Evolutionary conservation across 2,888 invertebrate genomes (phyloP), one percentile per base, ranked within the genome.

Genomic region (Drosophila kambysellisi): DNA sequence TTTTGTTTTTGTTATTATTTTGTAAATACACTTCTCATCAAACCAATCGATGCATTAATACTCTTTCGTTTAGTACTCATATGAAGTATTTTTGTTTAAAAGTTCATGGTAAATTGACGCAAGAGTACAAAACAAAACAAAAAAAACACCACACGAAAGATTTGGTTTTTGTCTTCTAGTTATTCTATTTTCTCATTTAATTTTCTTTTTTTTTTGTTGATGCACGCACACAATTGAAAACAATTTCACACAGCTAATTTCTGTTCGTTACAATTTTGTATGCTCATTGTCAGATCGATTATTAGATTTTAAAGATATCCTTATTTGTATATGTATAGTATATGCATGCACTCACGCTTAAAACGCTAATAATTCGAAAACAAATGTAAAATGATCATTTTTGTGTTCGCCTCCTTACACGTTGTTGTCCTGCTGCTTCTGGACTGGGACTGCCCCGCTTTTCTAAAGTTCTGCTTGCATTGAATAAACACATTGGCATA

Each of bases 211-310:
- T 25, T 39, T 53, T 43, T 32, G 17, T 39, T 58, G 20, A 39
- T 66, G 41, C 56, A 39, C 29, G 54, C 76, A 75, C 57, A 57
- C 48, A 60, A 52, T 63, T 65, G 68, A 75, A 77, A 81, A 82
- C 79, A 81, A 73, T 74, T 87, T 84, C 77, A 85, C 71, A 88
- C 70, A 75, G 57, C 74, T 81, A 81, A 86, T 85, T 79, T 86
- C 74, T 79, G 67, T 79, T 75, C 64, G 77, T 82, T 78, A 78
- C 79, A 66, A 73, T 74, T 72, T 79, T 73, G 70, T 69, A 81
- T 75, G 78, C 52, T 69, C 71, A 82, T 81, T 81, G 65, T 75
- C 80, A 79, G 70, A 77, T 77, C 56, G 81, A 73, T 80, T 66
- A 69, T 73, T 80, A 51, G 53, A 58, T 70, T 79, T 82, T 76